Evolutionary conservation across 2,888 invertebrate species (phyloP).

Genomic region (Sinotaia quadrata): DNA sequence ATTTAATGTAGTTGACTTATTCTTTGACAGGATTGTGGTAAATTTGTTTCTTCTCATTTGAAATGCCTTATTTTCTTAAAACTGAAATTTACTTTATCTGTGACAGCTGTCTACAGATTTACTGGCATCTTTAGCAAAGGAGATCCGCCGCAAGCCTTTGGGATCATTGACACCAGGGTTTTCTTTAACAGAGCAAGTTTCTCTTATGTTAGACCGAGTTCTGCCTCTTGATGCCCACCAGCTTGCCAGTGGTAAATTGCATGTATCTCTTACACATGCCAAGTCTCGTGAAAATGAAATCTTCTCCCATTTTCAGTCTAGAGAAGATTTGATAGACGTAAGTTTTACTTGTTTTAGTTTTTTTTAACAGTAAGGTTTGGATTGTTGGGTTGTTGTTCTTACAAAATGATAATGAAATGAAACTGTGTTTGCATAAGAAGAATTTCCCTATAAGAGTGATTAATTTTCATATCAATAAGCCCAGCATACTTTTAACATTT

Average conservation of each 20-base stretch:
- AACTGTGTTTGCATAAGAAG: too few relatives aligned
- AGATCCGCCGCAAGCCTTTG: constrained; percentile 85
- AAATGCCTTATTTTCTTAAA: neutral
- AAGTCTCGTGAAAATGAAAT: constrained; percentile 94
- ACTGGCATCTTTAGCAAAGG: constrained; percentile 87
- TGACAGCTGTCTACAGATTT: constrained; percentile 88
- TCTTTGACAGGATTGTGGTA: neutral
- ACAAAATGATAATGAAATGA: too few relatives aligned
- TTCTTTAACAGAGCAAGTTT: constrained; percentile 88
- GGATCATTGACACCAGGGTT: constrained; percentile 97
- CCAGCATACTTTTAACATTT: too few relatives aligned
- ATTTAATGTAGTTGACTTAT: neutral
- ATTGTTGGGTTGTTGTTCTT: too few relatives aligned
- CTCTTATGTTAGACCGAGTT: constrained; percentile 83
- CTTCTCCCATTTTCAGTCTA: constrained; percentile 89
- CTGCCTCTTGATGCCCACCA: constrained; percentile 83
- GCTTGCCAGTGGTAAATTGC: constrained; percentile 89
- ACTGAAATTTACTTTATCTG: neutral
- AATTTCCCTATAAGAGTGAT: too few relatives aligned
- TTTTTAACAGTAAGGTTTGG: too few relatives aligned
- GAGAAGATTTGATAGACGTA: constrained; percentile 94
- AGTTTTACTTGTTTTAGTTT: neutral
- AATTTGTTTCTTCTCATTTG: neutral
- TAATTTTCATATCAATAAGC: too few relatives aligned
- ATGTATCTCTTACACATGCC: constrained; percentile 93